Evolutionary conservation across 35 echinoderm and acorn worm genomes (phyloP), one percentile per base, ranked within the genome.

Genomic region (Patiria miniata): DNA sequence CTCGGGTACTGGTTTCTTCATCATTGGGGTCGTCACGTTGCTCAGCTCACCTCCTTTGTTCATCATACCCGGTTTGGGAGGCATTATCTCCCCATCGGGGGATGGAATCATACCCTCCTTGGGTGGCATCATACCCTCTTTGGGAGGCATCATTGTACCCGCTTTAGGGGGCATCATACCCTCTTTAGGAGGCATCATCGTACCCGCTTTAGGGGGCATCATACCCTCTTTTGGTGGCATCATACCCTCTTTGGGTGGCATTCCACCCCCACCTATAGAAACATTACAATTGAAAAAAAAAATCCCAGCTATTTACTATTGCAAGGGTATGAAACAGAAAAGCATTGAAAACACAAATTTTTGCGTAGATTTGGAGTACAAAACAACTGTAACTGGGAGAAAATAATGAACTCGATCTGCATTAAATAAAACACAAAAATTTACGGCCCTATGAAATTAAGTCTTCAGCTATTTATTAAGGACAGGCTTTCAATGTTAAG

Each of bases 81-180:
- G 80, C 80, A 82, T 79, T 68, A 12, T 47, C 12, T 12, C 42
- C 32, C 30, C 36, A 77, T 83, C 29, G 30, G 22, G n/a, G 15
- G 61, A 33, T 1, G 60, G 54, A 15, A 57, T 57, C 54, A 60
- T 60, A 60, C 56, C 56, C 56, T 60, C 56, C 39, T 91, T 91
- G 0, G 83, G 83, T n/a, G 84, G 90, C 83, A 86, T 91, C 3
- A 83, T 91, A 12, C 59, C 56, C 12, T 90, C 89, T 32, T 91
- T 91, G 39, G 83, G 58, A 28, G 90, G 90, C 61, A 69, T 69
- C 90, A 91, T 91, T 59, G 88, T 90, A 21, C 47, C 33, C 7
- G 82, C 87, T 40, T 36, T 42, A 32, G 36, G 42, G 54, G 40
- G 26, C 26, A 23, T 17, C 57, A 60, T 21, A 60, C 57, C 57